Percentiles rank a stretch among this genome's conserved stretches.
phyloP scores from a whole-genome alignment of 2,113 vertebrate species.

The Chascanopsetta lugubris region DNA sequence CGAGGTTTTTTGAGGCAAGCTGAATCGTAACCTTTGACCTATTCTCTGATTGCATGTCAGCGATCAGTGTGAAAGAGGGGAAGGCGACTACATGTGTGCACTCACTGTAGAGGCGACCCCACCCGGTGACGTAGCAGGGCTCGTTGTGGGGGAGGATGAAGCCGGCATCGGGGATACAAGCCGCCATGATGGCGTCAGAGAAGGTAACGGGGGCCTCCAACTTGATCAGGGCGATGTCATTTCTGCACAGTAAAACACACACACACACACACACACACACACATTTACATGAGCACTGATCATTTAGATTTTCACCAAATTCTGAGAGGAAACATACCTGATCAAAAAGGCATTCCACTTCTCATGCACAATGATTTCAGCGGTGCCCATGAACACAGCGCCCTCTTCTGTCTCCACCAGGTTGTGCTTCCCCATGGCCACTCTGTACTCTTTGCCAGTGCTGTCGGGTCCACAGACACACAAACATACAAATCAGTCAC shows the following conservation, averaged over 20 bases:
- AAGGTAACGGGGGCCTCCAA: slow-evolving; percentile 75
- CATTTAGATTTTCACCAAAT: not conserved
- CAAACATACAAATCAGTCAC: not conserved
- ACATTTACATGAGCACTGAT: not conserved
- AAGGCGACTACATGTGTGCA: not conserved
- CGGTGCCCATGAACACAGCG: slow-evolving; percentile 62
- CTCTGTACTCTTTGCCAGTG: slow-evolving; percentile 75
- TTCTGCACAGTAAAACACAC: slow-evolving; percentile 63
- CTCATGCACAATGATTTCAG: slow-evolving; percentile 80
- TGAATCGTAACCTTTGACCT: too few relatives aligned
- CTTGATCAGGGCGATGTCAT: slow-evolving; percentile 92
- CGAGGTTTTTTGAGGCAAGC: too few relatives aligned
- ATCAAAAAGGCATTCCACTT: slow-evolving; percentile 80
- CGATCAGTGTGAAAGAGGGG: not conserved
- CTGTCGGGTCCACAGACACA: slow-evolving; percentile 40
- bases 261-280: not conserved
- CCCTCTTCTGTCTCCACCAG: slow-evolving; percentile 73
- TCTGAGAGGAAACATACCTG: slow-evolving; percentile 52
- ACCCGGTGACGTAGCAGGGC: slow-evolving; percentile 89
- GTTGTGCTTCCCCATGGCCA: slow-evolving; percentile 84
- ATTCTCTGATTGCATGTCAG: too few relatives aligned
- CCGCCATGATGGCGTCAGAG: slow-evolving; percentile 78
- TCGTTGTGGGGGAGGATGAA: slow-evolving; percentile 75
- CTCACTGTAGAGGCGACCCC: slow-evolving; percentile 90
- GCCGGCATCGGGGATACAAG: slow-evolving; percentile 81